Evolutionary conservation across 2,113 vertebrate species (phyloP), one percentile per base, ranked within the genome.

Genomic region (Vidua chalybeata): DNA sequence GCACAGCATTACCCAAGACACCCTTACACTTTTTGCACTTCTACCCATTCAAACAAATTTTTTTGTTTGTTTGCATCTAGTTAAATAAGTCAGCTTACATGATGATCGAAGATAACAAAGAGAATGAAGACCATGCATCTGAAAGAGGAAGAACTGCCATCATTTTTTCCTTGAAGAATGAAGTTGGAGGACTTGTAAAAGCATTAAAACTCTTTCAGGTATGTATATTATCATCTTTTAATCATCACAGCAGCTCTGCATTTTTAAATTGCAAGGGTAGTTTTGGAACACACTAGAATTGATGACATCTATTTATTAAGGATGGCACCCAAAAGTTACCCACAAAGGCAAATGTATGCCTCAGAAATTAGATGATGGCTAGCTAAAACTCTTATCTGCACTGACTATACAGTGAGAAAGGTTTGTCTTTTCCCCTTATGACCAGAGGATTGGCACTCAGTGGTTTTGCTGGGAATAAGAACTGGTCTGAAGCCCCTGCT

Each of bases 161-260:
- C 4, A 98, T 99, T 95, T 99, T 99, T 97, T 99, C 99, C 56
- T 97, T 99, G 88, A 99, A 99, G 96, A 99, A 99, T 98, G 99
- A 99, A 98, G 98, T 99, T 7, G 99, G 99, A 90, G 99, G 99
- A 73, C 98, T 99, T 64, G 98, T 99, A 39, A 99, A 99, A 97
- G 99, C 99, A 15, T 97, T 99, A 46, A 99, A 99, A 98, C 98
- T 99, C 79, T 99, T 99, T 93, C 99, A 99, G 98, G 99, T 99
- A 96, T 49, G 79, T 21, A 26, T 28, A 6, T 20, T 69, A 21
- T 86, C 46, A 87, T 31, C 5, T 4, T 52, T 55, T 31, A 2
- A 31, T 21, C 16, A 56, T 39, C n/a, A 39, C 23, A 84, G 41
- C 46, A 78, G 46, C 28, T 45, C 33, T 22, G 8, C 56, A 6